Evolutionary conservation across 2,113 vertebrate species (phyloP).

Genomic region (Sorex araneus): DNA sequence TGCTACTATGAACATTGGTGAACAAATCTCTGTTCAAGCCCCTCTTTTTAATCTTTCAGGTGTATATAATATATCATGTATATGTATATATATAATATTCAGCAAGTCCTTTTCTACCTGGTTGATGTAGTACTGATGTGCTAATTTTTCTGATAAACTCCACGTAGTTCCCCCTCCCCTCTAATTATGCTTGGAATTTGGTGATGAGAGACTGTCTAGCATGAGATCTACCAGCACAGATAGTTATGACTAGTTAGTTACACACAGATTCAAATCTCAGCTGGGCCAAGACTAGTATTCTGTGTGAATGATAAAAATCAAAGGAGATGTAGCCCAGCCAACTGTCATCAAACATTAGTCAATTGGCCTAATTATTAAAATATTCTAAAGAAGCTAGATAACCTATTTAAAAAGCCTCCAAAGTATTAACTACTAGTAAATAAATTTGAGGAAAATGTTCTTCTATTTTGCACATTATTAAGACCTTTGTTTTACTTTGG

Average conservation of each 20-base stretch:
- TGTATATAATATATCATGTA: no score
- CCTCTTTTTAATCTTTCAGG: not conserved
- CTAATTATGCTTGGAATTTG: not conserved
- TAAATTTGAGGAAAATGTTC: not conserved
- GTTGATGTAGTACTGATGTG: not conserved
- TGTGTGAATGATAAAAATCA: not conserved
- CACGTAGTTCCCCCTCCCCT: not conserved
- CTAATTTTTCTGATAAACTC: conserved; percentile 1
- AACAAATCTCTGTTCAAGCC: not conserved
- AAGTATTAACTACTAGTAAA: conserved; percentile 2
- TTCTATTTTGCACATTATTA: not conserved
- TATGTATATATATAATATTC: no score
- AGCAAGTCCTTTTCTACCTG: not conserved
- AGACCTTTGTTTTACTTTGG: not conserved
- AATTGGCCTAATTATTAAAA: not conserved
- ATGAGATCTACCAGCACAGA: not conserved
- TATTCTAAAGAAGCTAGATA: not conserved
- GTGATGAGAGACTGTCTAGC: not conserved
- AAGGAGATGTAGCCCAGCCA: not conserved
- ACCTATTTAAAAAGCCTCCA: not conserved
- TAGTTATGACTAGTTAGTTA: not conserved
- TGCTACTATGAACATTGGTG: not conserved
- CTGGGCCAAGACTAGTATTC: not conserved
- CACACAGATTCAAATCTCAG: not conserved
- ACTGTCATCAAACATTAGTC: not conserved